phyloP scores from a whole-genome alignment of 92 coral and sea anemone species.

The Paramuricea clavata region DNA sequence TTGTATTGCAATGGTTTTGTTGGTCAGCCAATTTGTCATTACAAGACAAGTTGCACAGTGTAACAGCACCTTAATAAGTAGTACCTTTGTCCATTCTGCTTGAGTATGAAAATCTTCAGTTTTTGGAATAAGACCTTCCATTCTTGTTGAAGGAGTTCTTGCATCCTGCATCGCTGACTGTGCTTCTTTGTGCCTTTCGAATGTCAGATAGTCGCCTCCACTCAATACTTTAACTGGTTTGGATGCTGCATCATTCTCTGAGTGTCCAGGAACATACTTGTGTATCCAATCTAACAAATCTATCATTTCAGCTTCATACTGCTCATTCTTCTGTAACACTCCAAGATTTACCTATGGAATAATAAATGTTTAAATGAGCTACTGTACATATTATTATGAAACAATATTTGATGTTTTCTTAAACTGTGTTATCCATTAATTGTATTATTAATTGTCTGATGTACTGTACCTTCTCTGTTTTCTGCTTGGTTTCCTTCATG shows the following conservation, averaged over 20 bases:
- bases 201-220: constrained; percentile 75
- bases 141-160: constrained; percentile 62
- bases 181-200: constrained; percentile 70
- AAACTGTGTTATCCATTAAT: background rate
- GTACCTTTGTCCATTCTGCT: constrained; percentile 66
- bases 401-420: background rate
- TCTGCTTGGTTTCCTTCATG: constrained; percentile 48
- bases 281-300: constrained; percentile 43
- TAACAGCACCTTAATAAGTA: too few relatives aligned
- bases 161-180: constrained; percentile 76
- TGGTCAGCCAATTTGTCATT: too few relatives aligned
- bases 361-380: background rate
- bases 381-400: background rate
- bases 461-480: constrained; percentile 35
- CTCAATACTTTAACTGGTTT: constrained; percentile 47
- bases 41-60: too few relatives aligned
- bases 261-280: constrained; percentile 59
- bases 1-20: too few relatives aligned
- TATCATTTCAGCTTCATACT: constrained; percentile 63
- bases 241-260: constrained; percentile 1
- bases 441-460: background rate
- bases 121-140: constrained; percentile 62
- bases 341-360: constrained; percentile 61
- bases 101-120: constrained; percentile 69
- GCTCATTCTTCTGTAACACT: constrained; percentile 64